These are phyloP conservation scores for Antennarius maculatus DNA, from an alignment of 2,797 vertebrate genomes.

Conservation along the genomic window DNA sequence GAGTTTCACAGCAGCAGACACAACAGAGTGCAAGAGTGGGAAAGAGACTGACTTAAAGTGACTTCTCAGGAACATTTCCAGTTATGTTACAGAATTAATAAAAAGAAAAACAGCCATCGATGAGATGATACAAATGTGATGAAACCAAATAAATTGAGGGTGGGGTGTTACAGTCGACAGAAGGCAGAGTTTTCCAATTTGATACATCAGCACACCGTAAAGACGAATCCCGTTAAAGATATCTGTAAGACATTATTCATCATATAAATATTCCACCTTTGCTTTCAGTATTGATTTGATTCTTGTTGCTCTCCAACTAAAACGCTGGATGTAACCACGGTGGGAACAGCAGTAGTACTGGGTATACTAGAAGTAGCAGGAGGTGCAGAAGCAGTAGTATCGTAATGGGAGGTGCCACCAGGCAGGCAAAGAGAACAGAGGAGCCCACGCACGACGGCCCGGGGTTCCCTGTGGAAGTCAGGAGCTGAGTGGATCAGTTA, in stretches of 20 bases:
- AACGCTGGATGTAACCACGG: constrained; percentile 81
- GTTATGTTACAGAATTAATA: constrained; percentile 54
- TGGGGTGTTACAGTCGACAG: constrained; percentile 48
- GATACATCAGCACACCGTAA: constrained; percentile 61
- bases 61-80: constrained; percentile 71
- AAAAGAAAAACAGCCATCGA: constrained; percentile 12
- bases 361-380: constrained; percentile 78
- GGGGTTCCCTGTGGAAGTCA: constrained; percentile 52
- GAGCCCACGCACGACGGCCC: constrained; percentile 54
- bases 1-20: constrained; percentile 45
- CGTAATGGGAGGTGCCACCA: constrained; percentile 61
- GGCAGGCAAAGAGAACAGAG: constrained; percentile 58
- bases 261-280: constrained; percentile 83
- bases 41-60: constrained; percentile 52
- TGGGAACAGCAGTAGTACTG: constrained; percentile 82
- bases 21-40: constrained; percentile 42
- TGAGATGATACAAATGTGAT: constrained; percentile 57
- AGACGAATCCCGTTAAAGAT: constrained; percentile 65
- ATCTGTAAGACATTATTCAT: constrained; percentile 73
- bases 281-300: constrained; percentile 71
- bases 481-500: constrained; percentile 50
- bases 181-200: constrained; percentile 57
- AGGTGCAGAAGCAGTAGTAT: constrained; percentile 84
- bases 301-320: constrained; percentile 81
- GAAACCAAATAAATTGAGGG: constrained; percentile 36